These are phyloP conservation scores for Eulemur albifrons DNA, from an alignment of 2,797 vertebrate species.

Conservation along the genomic window DNA sequence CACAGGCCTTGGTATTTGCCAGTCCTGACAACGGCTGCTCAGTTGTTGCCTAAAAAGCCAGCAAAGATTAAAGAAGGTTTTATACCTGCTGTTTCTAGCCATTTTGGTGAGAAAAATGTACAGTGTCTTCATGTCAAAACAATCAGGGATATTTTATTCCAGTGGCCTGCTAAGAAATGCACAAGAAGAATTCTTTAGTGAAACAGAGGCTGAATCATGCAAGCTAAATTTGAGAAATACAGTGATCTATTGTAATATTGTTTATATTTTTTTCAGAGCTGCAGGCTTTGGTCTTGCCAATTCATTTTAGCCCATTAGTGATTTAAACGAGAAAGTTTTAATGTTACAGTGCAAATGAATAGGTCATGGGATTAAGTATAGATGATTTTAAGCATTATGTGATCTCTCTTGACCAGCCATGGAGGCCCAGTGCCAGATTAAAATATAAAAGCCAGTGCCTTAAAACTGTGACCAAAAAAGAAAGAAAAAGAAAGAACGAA, in stretches of 20 bases:
- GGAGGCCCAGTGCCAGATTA: neutral
- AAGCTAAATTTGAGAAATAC: slow-evolving; percentile 4
- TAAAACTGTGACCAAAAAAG: neutral
- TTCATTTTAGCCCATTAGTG: neutral
- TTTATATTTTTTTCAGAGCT: slow-evolving; percentile 32
- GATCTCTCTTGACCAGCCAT: neutral
- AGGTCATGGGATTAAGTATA: neutral
- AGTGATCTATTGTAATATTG: neutral
- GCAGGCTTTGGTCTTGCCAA: neutral
- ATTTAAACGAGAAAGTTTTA: slow-evolving; percentile 31
- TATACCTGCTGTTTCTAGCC: neutral
- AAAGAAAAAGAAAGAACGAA: neutral
- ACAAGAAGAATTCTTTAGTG: neutral
- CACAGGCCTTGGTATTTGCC: neutral
- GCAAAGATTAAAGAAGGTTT: neutral
- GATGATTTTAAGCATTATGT: neutral
- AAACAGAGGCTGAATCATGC: slow-evolving; percentile 9
- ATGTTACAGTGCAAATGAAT: neutral
- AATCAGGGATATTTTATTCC: neutral
- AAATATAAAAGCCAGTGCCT: neutral
- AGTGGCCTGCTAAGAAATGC: neutral
- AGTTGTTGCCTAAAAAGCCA: neutral
- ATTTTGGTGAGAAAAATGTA: slow-evolving; percentile 13
- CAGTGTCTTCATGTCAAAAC: neutral
- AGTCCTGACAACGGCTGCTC: neutral